Evolutionary conservation across 2,888 invertebrate species (phyloP), one percentile per base, ranked within the genome.

Genomic region (Adelphocoris suturalis): DNA sequence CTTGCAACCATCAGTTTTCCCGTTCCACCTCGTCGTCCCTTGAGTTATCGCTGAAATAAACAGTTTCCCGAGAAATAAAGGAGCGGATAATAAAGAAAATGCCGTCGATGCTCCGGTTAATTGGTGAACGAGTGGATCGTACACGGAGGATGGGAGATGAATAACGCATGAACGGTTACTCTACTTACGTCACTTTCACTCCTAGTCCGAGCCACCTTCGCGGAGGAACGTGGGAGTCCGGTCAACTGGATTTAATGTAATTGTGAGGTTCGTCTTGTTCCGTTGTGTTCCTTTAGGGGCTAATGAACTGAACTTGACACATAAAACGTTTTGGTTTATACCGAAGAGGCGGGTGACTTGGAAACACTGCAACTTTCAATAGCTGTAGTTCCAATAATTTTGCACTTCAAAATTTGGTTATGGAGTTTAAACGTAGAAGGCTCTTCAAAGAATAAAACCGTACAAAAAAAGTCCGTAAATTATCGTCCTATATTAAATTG

Each of bases 131-230:
- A 16, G 52, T 52, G 2, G 52, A 13, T 52, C 52, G 52, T 52
- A 52, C 52, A 52, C 16, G 52, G 52, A 16, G 52, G 52, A 52
- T 52, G 3, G 1, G 52, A 19, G 27, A 80, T 80, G 80, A 80
- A 80, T 80, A 80, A 80, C 80, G 14, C 80, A 80, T 80, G 80
- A 80, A 76, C 76, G 23, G 80, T 52, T n/a, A 80, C 80, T 46
- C 80, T 37, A 80, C 28, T 80, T 80, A 80, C 80, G 80, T 80
- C 80, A 80, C 80, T 80, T 37, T 80, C 80, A n/a, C 80, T 46
- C 80, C 80, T 80, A 37, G 80, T 28, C 46, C 14, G 52, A 16
- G 16, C 52, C 13, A 11, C 52, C 52, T 52, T 16, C 52, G 13
- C 52, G 2, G 1, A 52, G 16, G 52, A 52, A 16, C 52, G 37